Conservation (phyloP, 2,888 invertebrate genomes). For the Campoplex capitator region DNA sequence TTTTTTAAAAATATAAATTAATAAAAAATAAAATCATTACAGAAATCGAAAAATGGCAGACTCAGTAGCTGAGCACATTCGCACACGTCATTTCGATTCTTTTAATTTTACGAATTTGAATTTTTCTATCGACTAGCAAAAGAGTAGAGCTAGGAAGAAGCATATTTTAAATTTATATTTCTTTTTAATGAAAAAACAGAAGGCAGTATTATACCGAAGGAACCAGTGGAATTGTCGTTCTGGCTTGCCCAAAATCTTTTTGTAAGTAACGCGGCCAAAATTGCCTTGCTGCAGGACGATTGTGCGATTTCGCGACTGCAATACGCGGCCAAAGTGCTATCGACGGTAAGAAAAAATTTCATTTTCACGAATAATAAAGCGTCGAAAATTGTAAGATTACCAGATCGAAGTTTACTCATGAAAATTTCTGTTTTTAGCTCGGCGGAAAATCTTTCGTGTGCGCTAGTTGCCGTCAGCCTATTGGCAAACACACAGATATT, state of each 20-base stretch:
- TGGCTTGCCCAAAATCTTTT: conserved; percentile 93
- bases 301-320: conserved; percentile 89
- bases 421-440: conserved; percentile 33
- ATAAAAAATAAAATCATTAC: background rate
- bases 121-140: background rate
- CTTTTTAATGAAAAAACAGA: conserved; percentile 74
- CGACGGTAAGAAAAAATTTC: conserved; percentile 80
- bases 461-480: conserved; percentile 85
- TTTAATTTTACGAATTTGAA: background rate
- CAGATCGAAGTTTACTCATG: background rate
- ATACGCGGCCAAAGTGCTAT: conserved; percentile 86
- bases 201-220: conserved; percentile 86
- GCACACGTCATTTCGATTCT: too few relatives aligned
- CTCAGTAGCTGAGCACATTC: background rate
- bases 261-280: conserved; percentile 88
- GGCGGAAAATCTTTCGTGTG: conserved; percentile 84
- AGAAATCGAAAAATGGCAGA: background rate
- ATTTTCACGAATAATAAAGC: conserved; percentile 2
- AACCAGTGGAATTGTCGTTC: conserved; percentile 90
- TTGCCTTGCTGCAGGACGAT: conserved; percentile 88
- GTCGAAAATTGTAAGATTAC: background rate
- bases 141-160: background rate
- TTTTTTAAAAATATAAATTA: background rate
- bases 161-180: background rate
- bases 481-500: conserved; percentile 89